Base-by-base conservation (phyloP, 2,888 invertebrate genomes). In the Dasysyrphus tricinctus region DNA sequence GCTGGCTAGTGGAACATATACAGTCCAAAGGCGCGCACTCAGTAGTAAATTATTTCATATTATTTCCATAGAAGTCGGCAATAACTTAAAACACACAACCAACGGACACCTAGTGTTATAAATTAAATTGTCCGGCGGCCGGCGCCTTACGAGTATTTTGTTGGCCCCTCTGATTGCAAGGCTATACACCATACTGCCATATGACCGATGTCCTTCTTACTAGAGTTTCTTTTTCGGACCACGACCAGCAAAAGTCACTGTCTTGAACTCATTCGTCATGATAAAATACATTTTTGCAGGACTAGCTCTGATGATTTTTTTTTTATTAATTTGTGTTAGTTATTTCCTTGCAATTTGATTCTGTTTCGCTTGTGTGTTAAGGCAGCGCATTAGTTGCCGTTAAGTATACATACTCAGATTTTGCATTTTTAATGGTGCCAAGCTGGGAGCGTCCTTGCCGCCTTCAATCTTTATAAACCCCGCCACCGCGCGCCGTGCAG, bases 11-110 rank as follows among this genome's bases (percentile, higher is more conserved):
- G 8, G 2, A 34, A 19, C 19, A 32, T 7, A 32, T 19, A n/a
- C 3, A 8, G 39, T 56, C 37, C 29, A 42, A 29, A 34, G 70
- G 59, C 19, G 63, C 24, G n/a, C 47, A 11, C 11, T 9, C 57
- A 73, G 81, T 86, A 73, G 81, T 86, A 67, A 82, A 82, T 86
- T 78, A 75, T 80, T 85, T 85, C 80, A 61, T 56, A 32, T 65
- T 65, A 80, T 86, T 82, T 82, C 54, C 70, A 75, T 70, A 78
- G 78, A 61, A 81, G 78, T 72, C 32, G 63, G 80, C 80, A 67
- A 85, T 80, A 85, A 85, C 34, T 85, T 85, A 39, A 63, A 56
- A 57, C 49, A 65, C 61, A 70, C 69, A 80, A 54, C 73, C 69
- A 80, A 54, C 73, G 39, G 65, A 80, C 78, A 77, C 74, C 74